These are phyloP conservation scores for Micropoecilia bifurca DNA, from an alignment of 2,797 vertebrate species.

Conservation along the genomic window DNA sequence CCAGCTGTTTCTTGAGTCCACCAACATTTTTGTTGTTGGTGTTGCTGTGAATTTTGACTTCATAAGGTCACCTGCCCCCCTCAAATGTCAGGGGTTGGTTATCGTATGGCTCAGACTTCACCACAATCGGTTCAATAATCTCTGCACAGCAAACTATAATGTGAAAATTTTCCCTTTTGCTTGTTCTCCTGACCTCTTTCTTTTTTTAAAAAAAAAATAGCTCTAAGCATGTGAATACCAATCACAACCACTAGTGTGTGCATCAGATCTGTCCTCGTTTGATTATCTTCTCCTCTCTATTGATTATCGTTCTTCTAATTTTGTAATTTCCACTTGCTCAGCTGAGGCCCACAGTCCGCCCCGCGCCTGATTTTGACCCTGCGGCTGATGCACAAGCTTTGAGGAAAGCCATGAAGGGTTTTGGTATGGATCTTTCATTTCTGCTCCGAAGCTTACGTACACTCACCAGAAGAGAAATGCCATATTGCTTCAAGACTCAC, in stretches of 20 bases:
- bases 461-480: not conserved
- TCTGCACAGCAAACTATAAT: slow-evolving; percentile 3
- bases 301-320: slow-evolving; percentile 17
- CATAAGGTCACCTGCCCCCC: slow-evolving; percentile 28
- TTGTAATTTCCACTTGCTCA: slow-evolving; percentile 59
- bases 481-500: not conserved
- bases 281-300: not conserved
- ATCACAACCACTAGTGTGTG: not conserved
- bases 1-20: slow-evolving; percentile 33
- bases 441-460: not conserved
- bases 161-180: slow-evolving; percentile 25
- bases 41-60: slow-evolving; percentile 49
- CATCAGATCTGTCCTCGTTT: slow-evolving; percentile 3
- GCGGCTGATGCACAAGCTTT: slow-evolving; percentile 90
- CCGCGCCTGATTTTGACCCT: slow-evolving; percentile 80
- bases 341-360: slow-evolving; percentile 87
- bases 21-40: slow-evolving; percentile 44
- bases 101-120: slow-evolving; percentile 27
- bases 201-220: no score
- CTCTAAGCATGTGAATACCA: slow-evolving; percentile 15
- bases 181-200: slow-evolving; percentile 30
- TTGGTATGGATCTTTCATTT: slow-evolving; percentile 81
- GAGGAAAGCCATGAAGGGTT: slow-evolving; percentile 97
- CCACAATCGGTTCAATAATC: slow-evolving; percentile 4
- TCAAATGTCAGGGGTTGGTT: slow-evolving; percentile 42